Percentiles rank a stretch among this genome's conserved stretches.
Evolutionary conservation across 2,888 invertebrate species (phyloP).

Genomic region (Calephelis perditalis): DNA sequence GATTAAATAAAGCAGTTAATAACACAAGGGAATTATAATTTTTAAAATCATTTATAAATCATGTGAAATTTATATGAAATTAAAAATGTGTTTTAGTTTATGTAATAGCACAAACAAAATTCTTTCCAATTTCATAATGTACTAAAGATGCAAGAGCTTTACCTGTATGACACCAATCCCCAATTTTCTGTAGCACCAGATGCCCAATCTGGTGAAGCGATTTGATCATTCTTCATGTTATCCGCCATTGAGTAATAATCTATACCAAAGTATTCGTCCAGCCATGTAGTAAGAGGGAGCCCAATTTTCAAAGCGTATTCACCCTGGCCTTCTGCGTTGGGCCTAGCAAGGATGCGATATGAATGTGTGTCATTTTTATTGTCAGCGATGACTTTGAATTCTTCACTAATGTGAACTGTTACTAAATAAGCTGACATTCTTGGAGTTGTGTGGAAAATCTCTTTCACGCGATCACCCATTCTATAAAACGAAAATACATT

Average conservation of each 20-base stretch:
- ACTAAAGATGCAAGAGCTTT: neutral
- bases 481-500: slow-evolving; percentile 36
- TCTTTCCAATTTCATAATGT: no score
- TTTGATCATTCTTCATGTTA: slow-evolving; percentile 65
- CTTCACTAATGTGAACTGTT: slow-evolving; percentile 80
- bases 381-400: slow-evolving; percentile 57
- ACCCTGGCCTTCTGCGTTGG: slow-evolving; percentile 56
- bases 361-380: slow-evolving; percentile 43
- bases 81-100: no score
- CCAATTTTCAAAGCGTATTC: slow-evolving; percentile 64
- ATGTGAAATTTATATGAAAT: no score
- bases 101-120: no score
- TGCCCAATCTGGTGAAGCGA: slow-evolving; percentile 68
- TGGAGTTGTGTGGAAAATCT: slow-evolving; percentile 78
- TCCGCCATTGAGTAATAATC: slow-evolving; percentile 57
- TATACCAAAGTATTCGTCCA: slow-evolving; percentile 55
- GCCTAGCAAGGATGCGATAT: slow-evolving; percentile 62
- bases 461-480: slow-evolving; percentile 46
- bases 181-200: slow-evolving; percentile 72
- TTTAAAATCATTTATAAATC: no score
- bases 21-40: no score
- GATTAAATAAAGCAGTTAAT: no score
- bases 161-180: slow-evolving; percentile 71
- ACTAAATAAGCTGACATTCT: slow-evolving; percentile 91
- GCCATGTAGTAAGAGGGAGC: slow-evolving; percentile 57